phyloP scores from a whole-genome alignment of 2,888 invertebrate genomes.

The Dermolepida albohirtum region DNA sequence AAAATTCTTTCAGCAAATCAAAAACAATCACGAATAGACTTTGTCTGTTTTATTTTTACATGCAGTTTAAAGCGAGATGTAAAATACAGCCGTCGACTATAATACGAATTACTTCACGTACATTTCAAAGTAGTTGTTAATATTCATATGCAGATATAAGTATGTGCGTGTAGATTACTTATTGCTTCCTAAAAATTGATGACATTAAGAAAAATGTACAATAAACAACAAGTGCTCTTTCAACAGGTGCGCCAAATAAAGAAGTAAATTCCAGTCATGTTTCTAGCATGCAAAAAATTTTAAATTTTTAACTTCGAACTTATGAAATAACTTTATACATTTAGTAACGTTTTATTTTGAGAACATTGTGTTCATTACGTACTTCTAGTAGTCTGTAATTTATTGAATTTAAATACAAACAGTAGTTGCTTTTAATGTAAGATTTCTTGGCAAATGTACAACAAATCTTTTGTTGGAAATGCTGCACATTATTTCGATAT shows the following conservation, averaged over 20 bases:
- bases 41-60: slow-evolving; percentile 16
- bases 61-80: slow-evolving; percentile 12
- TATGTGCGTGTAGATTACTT: slow-evolving; percentile 1
- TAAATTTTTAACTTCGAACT: too few species aligned
- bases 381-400: too few species aligned
- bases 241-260: slow-evolving; percentile 13
- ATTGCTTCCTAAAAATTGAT: slow-evolving; percentile 24
- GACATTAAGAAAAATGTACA: neutral
- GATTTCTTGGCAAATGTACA: too few species aligned
- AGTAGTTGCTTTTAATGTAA: too few species aligned
- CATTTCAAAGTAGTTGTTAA: slow-evolving; percentile 30
- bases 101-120: slow-evolving; percentile 28
- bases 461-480: too few species aligned
- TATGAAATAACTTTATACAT: too few species aligned
- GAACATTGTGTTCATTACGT: too few species aligned
- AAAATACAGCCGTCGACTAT: slow-evolving; percentile 19
- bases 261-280: too few species aligned
- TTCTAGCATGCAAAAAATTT: too few species aligned
- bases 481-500: too few species aligned
- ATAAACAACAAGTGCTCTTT: neutral
- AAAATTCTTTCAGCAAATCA: slow-evolving; percentile 25
- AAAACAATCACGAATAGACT: slow-evolving; percentile 12
- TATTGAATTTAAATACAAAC: too few species aligned
- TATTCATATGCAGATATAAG: neutral
- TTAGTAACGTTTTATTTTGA: too few species aligned